Conservation (phyloP, 2,113 vertebrate species). For the Tachycineta bicolor region DNA sequence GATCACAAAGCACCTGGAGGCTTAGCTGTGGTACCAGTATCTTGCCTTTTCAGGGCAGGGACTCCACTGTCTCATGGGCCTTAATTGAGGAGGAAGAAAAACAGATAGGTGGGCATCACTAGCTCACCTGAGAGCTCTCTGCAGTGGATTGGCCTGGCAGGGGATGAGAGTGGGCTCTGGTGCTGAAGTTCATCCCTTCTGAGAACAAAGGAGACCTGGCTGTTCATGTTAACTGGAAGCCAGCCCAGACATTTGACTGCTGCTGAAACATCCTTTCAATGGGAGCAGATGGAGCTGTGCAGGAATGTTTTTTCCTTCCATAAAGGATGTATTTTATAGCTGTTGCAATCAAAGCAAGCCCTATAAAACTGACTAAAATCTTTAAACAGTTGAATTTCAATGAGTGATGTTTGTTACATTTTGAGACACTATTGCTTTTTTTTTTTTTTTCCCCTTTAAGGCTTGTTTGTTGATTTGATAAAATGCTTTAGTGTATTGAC, state of each 20-base stretch:
- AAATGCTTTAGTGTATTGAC: neutral
- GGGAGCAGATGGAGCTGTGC: neutral
- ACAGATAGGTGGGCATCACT: neutral
- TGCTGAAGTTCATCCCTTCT: neutral
- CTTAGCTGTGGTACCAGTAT: slow-evolving; percentile 57
- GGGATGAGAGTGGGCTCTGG: neutral
- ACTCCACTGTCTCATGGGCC: neutral
- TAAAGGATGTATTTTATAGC: slow-evolving; percentile 29
- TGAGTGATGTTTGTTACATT: neutral
- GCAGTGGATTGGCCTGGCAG: neutral
- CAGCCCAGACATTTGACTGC: neutral
- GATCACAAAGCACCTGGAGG: slow-evolving; percentile 90
- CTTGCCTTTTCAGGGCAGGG: neutral
- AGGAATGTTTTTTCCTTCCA: neutral
- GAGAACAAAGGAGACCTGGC: neutral
- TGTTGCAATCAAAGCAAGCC: slow-evolving; percentile 1
- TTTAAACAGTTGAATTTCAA: neutral
- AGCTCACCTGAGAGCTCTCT: neutral
- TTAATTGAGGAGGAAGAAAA: neutral
- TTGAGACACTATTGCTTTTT: neutral
- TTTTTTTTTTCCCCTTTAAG: neutral
- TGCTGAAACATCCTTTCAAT: slow-evolving; percentile 26
- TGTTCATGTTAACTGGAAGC: neutral
- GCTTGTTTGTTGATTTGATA: neutral
- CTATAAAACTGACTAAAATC: slow-evolving; percentile 23